Evolutionary conservation across 2,113 vertebrate species (phyloP).

Genomic region (Sardina pilchardus): DNA sequence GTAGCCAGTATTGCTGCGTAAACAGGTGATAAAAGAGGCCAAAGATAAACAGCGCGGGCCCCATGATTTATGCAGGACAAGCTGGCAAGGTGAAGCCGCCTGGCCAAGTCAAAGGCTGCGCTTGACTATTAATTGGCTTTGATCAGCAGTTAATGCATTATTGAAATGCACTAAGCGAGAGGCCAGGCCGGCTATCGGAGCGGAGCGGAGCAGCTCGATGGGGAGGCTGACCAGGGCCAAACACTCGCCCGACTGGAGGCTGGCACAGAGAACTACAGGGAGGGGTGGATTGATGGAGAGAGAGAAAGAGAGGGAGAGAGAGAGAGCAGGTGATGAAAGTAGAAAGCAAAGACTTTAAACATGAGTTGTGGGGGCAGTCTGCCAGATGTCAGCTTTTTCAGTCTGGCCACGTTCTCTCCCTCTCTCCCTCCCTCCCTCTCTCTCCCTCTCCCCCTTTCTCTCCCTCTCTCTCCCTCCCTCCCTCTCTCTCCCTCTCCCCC

Average conservation of each 20-base stretch:
- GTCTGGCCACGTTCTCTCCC: neutral
- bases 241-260: slow-evolving; percentile 41
- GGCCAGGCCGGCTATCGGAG: slow-evolving; percentile 43
- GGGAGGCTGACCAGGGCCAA: slow-evolving; percentile 41
- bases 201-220: slow-evolving; percentile 50
- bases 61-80: slow-evolving; percentile 63
- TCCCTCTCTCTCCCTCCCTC: slow-evolving; percentile 29
- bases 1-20: neutral
- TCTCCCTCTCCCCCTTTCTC: neutral
- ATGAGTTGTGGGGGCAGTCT: neutral
- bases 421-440: neutral
- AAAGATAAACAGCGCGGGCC: too few species aligned
- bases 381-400: slow-evolving; percentile 23
- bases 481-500: neutral
- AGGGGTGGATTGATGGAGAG: neutral
- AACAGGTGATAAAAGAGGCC: too few species aligned
- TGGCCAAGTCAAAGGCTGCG: slow-evolving; percentile 56
- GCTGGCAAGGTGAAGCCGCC: slow-evolving; percentile 59
- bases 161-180: slow-evolving; percentile 58
- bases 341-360: slow-evolving; percentile 19
- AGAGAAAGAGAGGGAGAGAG: neutral
- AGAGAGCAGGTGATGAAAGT: neutral
- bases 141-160: slow-evolving; percentile 67
- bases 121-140: slow-evolving; percentile 67
- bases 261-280: slow-evolving; percentile 22